These are phyloP conservation scores for Hypsopygia costalis DNA, from an alignment of 2,888 invertebrate species.

Conservation along the genomic window DNA sequence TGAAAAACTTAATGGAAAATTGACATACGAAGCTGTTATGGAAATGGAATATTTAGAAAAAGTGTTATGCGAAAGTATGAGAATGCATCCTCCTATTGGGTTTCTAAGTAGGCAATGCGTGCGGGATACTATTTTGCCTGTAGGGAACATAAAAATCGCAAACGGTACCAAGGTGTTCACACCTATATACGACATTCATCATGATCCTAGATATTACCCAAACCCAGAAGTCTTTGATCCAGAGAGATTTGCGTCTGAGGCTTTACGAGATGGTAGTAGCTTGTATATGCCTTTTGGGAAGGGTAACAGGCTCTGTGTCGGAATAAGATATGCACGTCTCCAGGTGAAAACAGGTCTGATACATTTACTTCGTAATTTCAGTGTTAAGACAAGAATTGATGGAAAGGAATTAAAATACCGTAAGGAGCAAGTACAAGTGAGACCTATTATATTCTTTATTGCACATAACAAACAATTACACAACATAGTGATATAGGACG, in stretches of 20 bases:
- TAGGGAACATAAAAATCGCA: constrained; percentile 35
- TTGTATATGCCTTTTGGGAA: constrained; percentile 37
- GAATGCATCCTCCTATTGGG: constrained; percentile 52
- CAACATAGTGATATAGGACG: too few relatives aligned
- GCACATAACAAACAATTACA: too few relatives aligned
- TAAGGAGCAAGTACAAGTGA: not conserved
- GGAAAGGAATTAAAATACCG: not conserved
- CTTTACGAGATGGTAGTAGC: not conserved
- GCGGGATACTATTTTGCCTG: constrained; percentile 39
- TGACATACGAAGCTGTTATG: constrained; percentile 46
- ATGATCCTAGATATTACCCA: constrained; percentile 53
- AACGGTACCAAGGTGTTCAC: constrained; percentile 33
- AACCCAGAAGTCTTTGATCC: constrained; percentile 64
- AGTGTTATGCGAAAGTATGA: constrained; percentile 50
- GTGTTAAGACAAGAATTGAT: constrained; percentile 1
- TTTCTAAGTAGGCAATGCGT: constrained; percentile 41
- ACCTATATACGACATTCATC: constrained; percentile 47
- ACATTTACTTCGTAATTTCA: constrained; percentile 3
- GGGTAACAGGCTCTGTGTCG: constrained; percentile 43
- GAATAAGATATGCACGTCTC: constrained; percentile 25
- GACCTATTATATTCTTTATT: too few relatives aligned
- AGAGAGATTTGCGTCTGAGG: constrained; percentile 52
- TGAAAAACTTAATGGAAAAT: constrained; percentile 25
- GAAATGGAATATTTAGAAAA: constrained; percentile 57
- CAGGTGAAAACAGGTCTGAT: constrained; percentile 18